phyloP scores from a whole-genome alignment of 2,797 vertebrate genomes.

The Ctenosaura bakeri region DNA sequence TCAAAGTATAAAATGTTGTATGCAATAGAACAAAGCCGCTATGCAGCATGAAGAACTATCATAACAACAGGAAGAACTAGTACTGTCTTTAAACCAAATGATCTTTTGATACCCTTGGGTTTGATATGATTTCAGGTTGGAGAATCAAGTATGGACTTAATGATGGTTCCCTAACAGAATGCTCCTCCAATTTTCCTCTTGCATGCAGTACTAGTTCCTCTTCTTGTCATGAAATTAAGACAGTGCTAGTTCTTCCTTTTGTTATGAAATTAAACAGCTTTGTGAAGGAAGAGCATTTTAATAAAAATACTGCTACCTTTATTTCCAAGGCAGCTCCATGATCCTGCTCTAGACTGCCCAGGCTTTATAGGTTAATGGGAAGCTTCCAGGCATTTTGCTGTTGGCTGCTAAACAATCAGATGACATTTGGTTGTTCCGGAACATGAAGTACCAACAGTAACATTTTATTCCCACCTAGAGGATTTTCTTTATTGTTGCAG shows the following conservation, averaged over 20 bases:
- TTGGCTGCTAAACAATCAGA: too few species aligned
- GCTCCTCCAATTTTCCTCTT: not conserved
- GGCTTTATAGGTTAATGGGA: conserved; percentile 31
- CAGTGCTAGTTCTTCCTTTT: too few species aligned
- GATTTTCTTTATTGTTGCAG: too few species aligned
- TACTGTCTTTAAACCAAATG: not conserved
- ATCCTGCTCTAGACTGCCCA: conserved; percentile 50
- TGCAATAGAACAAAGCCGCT: not conserved
- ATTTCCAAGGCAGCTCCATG: conserved; percentile 51
- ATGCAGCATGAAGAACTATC: not conserved
- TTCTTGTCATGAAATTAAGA: too few species aligned
- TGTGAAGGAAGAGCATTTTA: conserved; percentile 39
- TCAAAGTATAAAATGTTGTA: not conserved
- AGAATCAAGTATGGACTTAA: not conserved
- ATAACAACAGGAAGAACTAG: not conserved
- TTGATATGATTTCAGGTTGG: not conserved
- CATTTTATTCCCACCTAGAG: conserved; percentile 47
- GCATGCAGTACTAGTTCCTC: too few species aligned
- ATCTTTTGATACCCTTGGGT: too few species aligned
- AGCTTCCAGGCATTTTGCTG: too few species aligned
- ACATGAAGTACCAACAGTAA: not conserved
- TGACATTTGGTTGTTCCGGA: too few species aligned
- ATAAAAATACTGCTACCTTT: conserved; percentile 34
- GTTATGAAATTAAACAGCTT: not conserved
- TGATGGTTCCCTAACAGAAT: too few species aligned